Evolutionary conservation across 2,888 invertebrate genomes (phyloP).

Genomic region (Prosapia bicincta): DNA sequence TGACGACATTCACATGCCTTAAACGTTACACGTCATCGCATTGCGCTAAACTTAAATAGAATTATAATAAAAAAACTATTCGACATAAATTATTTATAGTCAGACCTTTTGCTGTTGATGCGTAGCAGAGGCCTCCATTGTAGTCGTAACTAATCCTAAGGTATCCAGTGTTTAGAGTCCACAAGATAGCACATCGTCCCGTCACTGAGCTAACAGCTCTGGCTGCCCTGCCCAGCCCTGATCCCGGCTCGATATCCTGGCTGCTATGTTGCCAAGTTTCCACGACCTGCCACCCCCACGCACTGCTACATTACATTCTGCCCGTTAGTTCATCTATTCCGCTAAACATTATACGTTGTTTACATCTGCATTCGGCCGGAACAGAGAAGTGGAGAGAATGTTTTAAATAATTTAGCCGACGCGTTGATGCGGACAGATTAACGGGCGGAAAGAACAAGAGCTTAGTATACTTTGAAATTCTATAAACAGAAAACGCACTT

Average conservation of each 20-base stretch:
- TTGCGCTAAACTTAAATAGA: no score
- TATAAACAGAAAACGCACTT: no score
- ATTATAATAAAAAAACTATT: no score
- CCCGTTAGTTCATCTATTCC: no score
- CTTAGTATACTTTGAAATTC: no score
- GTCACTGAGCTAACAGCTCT: neutral
- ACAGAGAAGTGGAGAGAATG: neutral
- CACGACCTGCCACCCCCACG: neutral
- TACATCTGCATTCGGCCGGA: neutral
- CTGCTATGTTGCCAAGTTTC: neutral
- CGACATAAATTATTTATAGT: no score
- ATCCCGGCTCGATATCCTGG: neutral
- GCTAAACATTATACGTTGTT: neutral
- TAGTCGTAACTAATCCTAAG: neutral
- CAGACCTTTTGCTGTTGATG: neutral
- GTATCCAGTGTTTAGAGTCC: neutral
- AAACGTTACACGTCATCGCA: no score
- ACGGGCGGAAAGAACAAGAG: no score
- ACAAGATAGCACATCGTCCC: neutral
- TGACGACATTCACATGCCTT: no score
- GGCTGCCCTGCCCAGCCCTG: neutral
- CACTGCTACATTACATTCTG: neutral
- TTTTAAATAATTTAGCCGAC: neutral
- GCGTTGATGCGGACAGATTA: neutral
- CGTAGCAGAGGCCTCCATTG: neutral